These are phyloP conservation scores for Neoniphon sammara DNA, from an alignment of 2,797 vertebrate species.

Conservation along the genomic window DNA sequence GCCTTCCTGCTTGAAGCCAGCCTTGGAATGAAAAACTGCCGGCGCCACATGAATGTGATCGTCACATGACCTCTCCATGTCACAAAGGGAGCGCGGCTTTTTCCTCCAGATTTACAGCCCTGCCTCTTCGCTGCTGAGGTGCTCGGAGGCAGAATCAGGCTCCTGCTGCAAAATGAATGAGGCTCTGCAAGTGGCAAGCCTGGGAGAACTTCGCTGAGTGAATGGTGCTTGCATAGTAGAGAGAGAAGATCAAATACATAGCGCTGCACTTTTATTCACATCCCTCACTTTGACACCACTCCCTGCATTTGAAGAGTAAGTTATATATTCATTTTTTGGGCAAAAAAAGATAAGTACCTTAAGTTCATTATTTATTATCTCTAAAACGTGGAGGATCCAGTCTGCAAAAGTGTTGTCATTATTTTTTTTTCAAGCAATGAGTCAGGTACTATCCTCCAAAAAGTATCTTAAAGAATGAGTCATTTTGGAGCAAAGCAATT, in stretches of 20 bases:
- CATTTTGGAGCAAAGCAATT: background rate
- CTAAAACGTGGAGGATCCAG: background rate
- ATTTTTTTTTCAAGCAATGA: too few relatives aligned
- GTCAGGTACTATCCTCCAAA: too few relatives aligned
- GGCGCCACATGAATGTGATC: constrained; percentile 37
- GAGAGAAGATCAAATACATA: background rate
- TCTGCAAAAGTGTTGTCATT: too few relatives aligned
- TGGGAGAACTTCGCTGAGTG: background rate
- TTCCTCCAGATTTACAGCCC: constrained; percentile 29
- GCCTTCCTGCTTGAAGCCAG: constrained; percentile 53
- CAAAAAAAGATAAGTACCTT: too few relatives aligned
- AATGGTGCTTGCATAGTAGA: background rate
- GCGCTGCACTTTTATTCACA: background rate
- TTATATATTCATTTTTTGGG: too few relatives aligned
- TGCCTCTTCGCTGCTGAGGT: background rate
- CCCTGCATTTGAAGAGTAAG: too few relatives aligned
- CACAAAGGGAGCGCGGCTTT: background rate
- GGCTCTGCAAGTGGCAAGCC: background rate
- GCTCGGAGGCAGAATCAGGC: constrained; percentile 18
- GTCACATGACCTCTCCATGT: constrained; percentile 34
- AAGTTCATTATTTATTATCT: background rate
- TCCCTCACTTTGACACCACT: too few relatives aligned
- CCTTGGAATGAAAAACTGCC: constrained; percentile 56
- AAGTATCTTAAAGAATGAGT: background rate
- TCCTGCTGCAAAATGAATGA: background rate